These are phyloP conservation scores for Elegia similella DNA, from an alignment of 2,888 invertebrate species.

Conservation along the genomic window DNA sequence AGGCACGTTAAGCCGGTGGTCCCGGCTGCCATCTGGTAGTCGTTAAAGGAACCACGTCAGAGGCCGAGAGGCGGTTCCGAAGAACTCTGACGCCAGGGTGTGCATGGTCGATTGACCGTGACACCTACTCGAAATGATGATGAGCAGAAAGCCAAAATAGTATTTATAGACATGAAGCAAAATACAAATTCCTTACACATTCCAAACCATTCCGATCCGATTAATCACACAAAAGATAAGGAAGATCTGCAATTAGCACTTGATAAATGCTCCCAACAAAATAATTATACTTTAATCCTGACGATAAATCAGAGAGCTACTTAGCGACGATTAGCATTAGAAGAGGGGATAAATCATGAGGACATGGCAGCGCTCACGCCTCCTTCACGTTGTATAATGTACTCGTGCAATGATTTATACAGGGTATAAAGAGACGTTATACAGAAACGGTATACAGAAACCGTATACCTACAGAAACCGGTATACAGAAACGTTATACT, in stretches of 20 bases:
- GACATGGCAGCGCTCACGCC: conserved; percentile 24
- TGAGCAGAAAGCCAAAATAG: no score
- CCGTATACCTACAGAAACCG: no score
- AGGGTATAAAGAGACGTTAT: neutral
- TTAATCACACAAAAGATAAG: conserved; percentile 28
- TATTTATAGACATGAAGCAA: no score
- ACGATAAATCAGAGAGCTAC: conserved; percentile 59
- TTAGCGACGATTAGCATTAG: conserved; percentile 76
- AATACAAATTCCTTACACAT: neutral
- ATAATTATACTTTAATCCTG: conserved; percentile 62
- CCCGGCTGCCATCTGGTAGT: no score
- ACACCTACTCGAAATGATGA: no score
- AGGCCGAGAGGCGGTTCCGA: no score
- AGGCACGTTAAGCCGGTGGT: no score
- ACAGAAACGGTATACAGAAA: no score
- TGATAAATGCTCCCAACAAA: conserved; percentile 40
- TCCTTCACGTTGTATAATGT: conserved; percentile 17
- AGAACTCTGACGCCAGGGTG: no score
- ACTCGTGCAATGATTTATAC: neutral
- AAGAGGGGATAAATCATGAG: conserved; percentile 67
- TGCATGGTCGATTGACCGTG: no score
- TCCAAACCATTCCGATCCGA: conserved; percentile 4
- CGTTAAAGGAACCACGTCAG: no score
- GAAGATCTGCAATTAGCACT: conserved; percentile 34
- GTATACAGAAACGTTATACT: no score